Conservation (phyloP, 1,140 invertebrate species). For the Drosophila baimaii region DNA sequence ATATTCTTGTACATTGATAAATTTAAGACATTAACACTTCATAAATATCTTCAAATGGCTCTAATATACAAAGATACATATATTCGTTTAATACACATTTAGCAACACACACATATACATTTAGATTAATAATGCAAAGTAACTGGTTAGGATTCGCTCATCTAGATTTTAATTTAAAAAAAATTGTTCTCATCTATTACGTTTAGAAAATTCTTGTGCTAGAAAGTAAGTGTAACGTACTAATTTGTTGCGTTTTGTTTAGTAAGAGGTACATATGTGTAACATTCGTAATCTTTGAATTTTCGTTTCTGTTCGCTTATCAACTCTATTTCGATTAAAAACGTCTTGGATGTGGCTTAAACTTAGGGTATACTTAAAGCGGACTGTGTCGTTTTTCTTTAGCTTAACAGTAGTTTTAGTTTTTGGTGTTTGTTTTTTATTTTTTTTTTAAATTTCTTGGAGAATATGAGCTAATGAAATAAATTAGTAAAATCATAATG, state of each 20-base stretch:
- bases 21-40: too few species aligned
- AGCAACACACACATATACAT: constrained; percentile 72
- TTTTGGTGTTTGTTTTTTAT: too few species aligned
- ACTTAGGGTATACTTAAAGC: constrained; percentile 59
- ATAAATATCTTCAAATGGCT: too few species aligned
- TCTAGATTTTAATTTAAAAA: constrained; percentile 34
- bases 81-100: constrained; percentile 67
- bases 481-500: constrained; percentile 18
- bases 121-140: constrained; percentile 43
- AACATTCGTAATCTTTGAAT: constrained; percentile 34
- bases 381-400: constrained; percentile 45
- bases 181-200: constrained; percentile 23
- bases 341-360: constrained; percentile 31
- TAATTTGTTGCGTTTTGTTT: constrained; percentile 54
- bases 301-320: constrained; percentile 30
- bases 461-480: constrained; percentile 31
- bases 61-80: too few species aligned
- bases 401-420: too few species aligned
- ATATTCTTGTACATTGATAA: too few species aligned
- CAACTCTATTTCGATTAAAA: constrained; percentile 52
- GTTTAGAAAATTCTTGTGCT: constrained; percentile 52
- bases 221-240: constrained; percentile 55
- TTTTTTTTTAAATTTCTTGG: too few species aligned
- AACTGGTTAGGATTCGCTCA: constrained; percentile 20
- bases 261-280: constrained; percentile 69